A percentile compares a stretch with the other conserved stretches of the same genome.
These are phyloP conservation scores for Lonchura striata DNA, from an alignment of 2,113 vertebrate species.

Conservation along the genomic window DNA sequence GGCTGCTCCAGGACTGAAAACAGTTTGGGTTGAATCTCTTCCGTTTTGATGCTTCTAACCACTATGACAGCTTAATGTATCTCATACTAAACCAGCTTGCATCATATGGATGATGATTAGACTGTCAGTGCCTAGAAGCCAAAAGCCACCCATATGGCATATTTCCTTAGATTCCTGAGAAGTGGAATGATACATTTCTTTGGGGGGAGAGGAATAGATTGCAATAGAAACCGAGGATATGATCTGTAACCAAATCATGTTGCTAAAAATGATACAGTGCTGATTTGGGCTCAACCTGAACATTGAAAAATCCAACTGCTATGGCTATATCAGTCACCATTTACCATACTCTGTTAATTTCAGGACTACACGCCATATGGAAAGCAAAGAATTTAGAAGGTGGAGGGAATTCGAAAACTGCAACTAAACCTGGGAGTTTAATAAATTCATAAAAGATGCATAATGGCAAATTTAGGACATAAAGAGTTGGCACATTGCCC, in stretches of 20 bases:
- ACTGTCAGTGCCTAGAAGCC: background rate
- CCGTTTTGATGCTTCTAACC: background rate
- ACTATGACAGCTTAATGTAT: background rate
- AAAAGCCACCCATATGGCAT: background rate
- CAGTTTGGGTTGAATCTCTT: background rate
- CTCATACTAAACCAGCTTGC: background rate
- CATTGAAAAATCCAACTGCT: background rate
- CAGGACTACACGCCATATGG: background rate
- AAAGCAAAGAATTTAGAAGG: background rate
- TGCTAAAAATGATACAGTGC: background rate
- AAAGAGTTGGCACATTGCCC: background rate
- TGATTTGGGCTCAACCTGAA: background rate
- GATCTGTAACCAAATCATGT: background rate
- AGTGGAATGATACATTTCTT: background rate
- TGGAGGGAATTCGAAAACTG: background rate
- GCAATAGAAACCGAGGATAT: background rate
- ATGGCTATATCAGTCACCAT: background rate
- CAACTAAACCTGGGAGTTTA: background rate
- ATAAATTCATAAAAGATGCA: background rate
- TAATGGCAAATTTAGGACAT: background rate
- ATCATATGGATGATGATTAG: fast-evolving
- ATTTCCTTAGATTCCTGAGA: background rate
- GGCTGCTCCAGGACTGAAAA: background rate
- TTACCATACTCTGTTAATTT: background rate
- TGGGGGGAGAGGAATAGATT: fast-evolving